Evolutionary conservation across 2,113 vertebrate genomes (phyloP), one percentile per base, ranked within the genome.

Genomic region (Marmota monax): DNA sequence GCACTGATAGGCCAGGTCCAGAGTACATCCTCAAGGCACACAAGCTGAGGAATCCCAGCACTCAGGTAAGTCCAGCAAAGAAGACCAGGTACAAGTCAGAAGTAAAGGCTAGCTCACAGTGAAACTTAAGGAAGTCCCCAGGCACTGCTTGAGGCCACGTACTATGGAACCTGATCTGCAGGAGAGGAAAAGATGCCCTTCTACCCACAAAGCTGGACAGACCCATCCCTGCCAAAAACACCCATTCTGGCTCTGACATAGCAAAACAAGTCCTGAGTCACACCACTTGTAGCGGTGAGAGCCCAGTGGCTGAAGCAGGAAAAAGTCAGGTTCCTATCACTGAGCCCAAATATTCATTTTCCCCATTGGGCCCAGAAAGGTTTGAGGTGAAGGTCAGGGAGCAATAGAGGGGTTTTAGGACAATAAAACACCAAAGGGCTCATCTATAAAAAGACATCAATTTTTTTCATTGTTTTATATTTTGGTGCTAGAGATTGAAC

Each of bases 221-320:
- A 51, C 39, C 53, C 51, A 87, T 5, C 9, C 34, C 56, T 96
- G 95, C 58, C 88, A 90, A 94, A n/a, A 96, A 94, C 76, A 90
- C 34, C 63, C 27, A 78, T 94, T 90, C 90, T 82, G 88, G 37
- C 53, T 94, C 73, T 67, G 2, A 42, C 34, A 72, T 14, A 97
- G 89, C 82, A 88, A 88, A 79, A 87, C 67, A 92, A 91, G 82
- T 53, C 88, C 78, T 93, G 58, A 67, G 76, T 84, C 84, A 97
- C n/a, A 87, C 74, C 29, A 92, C 73, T 42, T 67, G 92, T 18
- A 63, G 39, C 6, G 9, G 29, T n/a, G 53, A 90, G 25, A 88
- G 69, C n/a, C 34, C 1, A 61, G 22, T 25, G 73, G 65, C 85
- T 93, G 20, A 1, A 42, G 39, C 23, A 93, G 42, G 63, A 56